Percentiles rank a stretch among this genome's conserved stretches.
phyloP scores from a whole-genome alignment of 2,888 invertebrate genomes.

The Troglohyphantes excavatus region DNA sequence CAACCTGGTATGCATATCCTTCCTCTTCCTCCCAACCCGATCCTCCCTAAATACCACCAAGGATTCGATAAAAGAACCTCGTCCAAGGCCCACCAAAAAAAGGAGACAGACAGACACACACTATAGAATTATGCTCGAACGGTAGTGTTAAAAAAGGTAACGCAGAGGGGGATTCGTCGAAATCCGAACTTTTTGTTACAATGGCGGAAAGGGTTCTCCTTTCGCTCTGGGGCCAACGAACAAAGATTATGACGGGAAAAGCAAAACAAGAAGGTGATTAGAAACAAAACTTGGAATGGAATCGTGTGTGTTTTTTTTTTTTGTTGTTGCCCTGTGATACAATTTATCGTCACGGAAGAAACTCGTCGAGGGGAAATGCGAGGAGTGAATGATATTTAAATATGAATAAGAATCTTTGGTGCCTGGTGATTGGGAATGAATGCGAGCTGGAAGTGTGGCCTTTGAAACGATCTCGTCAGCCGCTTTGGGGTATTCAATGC shows the following conservation, averaged over 20 bases:
- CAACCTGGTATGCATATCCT: constrained; percentile 20
- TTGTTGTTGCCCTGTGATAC: neutral
- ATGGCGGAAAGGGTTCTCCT: neutral
- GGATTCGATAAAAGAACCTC: neutral
- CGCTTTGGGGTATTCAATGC: neutral
- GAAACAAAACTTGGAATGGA: neutral
- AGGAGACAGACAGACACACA: neutral
- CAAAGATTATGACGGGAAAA: neutral
- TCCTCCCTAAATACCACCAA: constrained; percentile 33
- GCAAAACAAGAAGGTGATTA: neutral
- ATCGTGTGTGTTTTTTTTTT: neutral
- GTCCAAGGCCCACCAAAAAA: constrained; percentile 11
- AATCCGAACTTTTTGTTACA: neutral
- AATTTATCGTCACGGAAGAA: neutral
- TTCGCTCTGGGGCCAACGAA: neutral
- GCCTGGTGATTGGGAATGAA: neutral
- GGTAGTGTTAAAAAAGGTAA: neutral
- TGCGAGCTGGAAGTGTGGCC: neutral
- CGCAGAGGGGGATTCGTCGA: no score
- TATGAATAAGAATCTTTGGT: neutral
- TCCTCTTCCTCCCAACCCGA: neutral
- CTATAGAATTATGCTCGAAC: neutral
- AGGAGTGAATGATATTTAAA: neutral
- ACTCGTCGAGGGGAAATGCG: neutral
- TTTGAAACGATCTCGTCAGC: neutral